Conservation (phyloP, 2,888 invertebrate species). For the Ceramica pisi region DNA sequence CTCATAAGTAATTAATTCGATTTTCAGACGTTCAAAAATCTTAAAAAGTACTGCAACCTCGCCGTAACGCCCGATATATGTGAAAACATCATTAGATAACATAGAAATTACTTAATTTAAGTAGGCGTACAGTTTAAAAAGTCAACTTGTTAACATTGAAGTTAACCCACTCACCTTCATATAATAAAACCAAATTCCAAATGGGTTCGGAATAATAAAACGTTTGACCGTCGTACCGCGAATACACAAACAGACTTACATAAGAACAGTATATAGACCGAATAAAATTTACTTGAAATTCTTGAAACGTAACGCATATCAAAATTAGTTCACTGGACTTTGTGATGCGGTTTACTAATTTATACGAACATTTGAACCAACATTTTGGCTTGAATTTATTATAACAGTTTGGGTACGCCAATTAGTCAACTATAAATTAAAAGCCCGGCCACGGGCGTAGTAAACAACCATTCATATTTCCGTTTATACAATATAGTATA, state of each 20-base stretch:
- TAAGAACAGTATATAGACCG: slow-evolving; percentile 23
- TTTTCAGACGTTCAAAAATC: too few relatives aligned
- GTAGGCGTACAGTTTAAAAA: not conserved
- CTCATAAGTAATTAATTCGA: too few relatives aligned
- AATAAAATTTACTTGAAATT: slow-evolving; percentile 50
- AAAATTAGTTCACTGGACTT: slow-evolving; percentile 48
- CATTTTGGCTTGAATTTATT: slow-evolving; percentile 58
- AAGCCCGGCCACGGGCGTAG: slow-evolving; percentile 13
- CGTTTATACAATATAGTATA: slow-evolving; percentile 60
- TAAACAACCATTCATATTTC: slow-evolving; percentile 46
- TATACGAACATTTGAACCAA: slow-evolving; percentile 28
- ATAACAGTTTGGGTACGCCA: slow-evolving; percentile 43
- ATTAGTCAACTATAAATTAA: slow-evolving; percentile 62
- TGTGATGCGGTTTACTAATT: slow-evolving; percentile 47
- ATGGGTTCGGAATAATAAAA: slow-evolving; percentile 44
- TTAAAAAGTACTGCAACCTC: too few relatives aligned
- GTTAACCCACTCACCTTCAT: slow-evolving; percentile 53
- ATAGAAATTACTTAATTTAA: not conserved
- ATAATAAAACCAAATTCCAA: slow-evolving; percentile 34
- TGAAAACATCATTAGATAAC: not conserved
- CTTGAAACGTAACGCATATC: slow-evolving; percentile 39
- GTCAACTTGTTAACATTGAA: slow-evolving; percentile 44
- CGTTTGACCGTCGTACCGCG: slow-evolving; percentile 22
- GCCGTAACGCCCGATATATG: not conserved
- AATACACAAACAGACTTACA: slow-evolving; percentile 55